Conservation (phyloP, 2,888 invertebrate genomes). For the Drosophila formosana region DNA sequence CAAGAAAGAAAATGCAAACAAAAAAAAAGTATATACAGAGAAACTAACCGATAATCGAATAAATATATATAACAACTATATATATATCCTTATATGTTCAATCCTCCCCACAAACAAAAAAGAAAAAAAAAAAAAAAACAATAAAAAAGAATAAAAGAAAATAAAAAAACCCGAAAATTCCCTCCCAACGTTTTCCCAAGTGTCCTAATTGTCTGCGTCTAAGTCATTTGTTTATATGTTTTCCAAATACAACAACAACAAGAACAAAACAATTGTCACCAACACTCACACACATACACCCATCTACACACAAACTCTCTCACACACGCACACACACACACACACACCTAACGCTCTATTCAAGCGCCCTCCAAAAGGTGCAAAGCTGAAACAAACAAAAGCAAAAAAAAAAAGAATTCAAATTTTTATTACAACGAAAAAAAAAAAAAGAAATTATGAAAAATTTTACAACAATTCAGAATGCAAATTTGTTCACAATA, state of each 20-base stretch:
- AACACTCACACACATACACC: slow-evolving; percentile 31
- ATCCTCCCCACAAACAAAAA: slow-evolving; percentile 79
- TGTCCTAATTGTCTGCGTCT: slow-evolving; percentile 93
- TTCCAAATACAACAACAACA: slow-evolving; percentile 79
- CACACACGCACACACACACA: slow-evolving; percentile 44
- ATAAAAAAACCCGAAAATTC: slow-evolving; percentile 47
- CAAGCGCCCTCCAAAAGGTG: slow-evolving; percentile 59
- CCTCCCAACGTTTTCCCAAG: slow-evolving; percentile 85
- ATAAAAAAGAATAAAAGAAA: slow-evolving; percentile 34
- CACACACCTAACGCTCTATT: slow-evolving; percentile 57
- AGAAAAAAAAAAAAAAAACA: slow-evolving; percentile 43
- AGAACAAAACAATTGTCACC: slow-evolving; percentile 65
- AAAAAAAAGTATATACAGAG: slow-evolving; percentile 41
- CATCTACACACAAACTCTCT: slow-evolving; percentile 28
- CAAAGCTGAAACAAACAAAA: slow-evolving; percentile 47
- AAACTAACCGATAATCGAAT: slow-evolving; percentile 40
- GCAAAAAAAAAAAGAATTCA: slow-evolving; percentile 30
- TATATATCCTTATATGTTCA: slow-evolving; percentile 83
- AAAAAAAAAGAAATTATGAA: slow-evolving; percentile 45
- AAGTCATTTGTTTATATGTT: slow-evolving; percentile 89
- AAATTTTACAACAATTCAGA: slow-evolving; percentile 64
- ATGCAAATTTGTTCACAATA: slow-evolving; percentile 62
- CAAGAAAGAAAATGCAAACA: slow-evolving; percentile 37
- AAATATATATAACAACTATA: slow-evolving; percentile 58
- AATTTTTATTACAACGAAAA: slow-evolving; percentile 19